Evolutionary conservation across 2,888 invertebrate species (phyloP), one percentile per base, ranked within the genome.

Genomic region (Caenorhabditis virilis): DNA sequence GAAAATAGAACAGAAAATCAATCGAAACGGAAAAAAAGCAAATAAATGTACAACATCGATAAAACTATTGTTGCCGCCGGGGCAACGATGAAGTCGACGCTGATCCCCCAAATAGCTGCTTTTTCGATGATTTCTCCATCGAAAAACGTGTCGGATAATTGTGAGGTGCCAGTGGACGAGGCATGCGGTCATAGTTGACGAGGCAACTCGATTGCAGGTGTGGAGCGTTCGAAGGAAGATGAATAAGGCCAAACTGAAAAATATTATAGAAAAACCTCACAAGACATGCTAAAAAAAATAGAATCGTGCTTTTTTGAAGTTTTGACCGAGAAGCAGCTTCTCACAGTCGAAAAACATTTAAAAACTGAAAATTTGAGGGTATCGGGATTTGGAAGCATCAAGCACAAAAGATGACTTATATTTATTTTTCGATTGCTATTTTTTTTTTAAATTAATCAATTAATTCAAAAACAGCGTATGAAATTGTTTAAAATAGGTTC

Each of bases 161-260:
- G 36, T 36, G 36, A 5, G 36, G 36, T n/a, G 36, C 36, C 11
- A 36, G n/a, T 36, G 36, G 36, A 15, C 36, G 36, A 36, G n/a
- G 38, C 26, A 38, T 43, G 0, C 33, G 45, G 36, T 38, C 53
- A 33, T 20, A 27, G 35, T 4, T n/a, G 54, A 6, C 36, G 38
- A 47, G 15, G 18, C 20, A 7, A n/a, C 36, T 20, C n/a, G n/a
- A 5, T 36, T 5, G 9, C n/a, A 49, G 52, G 30, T 48, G 53
- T 13, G 48, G 60, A 33, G 53, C 16, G 53, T 35, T 27, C 18
- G 23, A 9, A 2, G 60, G 50, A 18, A 60, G 48, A n/a, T 54
- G 60, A 27, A 54, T 36, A 33, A 60, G 60, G 3, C 54, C 60
- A 35, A 60, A 60, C 60, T 60, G 60, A 48, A 60, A 60, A 36